phyloP scores from a whole-genome alignment of 2,797 vertebrate species.

The Synaphobranchus kaupii region DNA sequence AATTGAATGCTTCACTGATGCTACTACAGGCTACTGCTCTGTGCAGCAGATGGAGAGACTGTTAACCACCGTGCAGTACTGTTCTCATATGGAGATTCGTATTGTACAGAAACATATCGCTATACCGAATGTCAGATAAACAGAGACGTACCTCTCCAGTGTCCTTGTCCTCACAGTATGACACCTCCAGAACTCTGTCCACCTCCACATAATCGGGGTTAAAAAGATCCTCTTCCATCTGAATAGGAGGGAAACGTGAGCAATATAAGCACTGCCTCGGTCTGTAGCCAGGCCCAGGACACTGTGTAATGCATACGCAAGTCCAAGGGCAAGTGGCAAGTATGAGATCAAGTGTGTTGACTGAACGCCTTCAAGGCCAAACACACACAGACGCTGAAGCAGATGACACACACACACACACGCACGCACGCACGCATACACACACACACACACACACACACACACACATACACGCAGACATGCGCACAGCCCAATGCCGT shows the following conservation, averaged over 20 bases:
- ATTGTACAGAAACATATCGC: not conserved
- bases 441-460: not conserved
- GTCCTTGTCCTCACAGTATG: constrained; percentile 98
- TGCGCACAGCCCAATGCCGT: too few relatives aligned
- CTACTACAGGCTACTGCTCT: not conserved
- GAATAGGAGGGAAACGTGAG: constrained; percentile 43
- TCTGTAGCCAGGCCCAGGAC: not conserved
- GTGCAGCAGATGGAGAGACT: too few relatives aligned
- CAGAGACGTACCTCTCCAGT: constrained; percentile 85
- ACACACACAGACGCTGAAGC: not conserved
- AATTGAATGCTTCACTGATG: not conserved
- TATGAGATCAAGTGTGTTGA: not conserved
- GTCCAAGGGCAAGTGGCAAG: not conserved
- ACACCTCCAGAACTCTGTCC: constrained; percentile 96
- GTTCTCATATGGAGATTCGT: not conserved
- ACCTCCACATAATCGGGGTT: constrained; percentile 98
- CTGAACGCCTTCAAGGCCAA: not conserved
- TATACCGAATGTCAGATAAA: not conserved
- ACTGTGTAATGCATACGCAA: not conserved
- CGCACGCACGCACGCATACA: not conserved
- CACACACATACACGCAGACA: not conserved
- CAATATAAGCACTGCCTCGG: not conserved
- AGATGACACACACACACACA: too few relatives aligned
- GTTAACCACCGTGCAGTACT: not conserved
- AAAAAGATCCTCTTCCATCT: constrained; percentile 98